Conservation (phyloP, 2,888 invertebrate genomes). For the Choreutis nemorana region DNA sequence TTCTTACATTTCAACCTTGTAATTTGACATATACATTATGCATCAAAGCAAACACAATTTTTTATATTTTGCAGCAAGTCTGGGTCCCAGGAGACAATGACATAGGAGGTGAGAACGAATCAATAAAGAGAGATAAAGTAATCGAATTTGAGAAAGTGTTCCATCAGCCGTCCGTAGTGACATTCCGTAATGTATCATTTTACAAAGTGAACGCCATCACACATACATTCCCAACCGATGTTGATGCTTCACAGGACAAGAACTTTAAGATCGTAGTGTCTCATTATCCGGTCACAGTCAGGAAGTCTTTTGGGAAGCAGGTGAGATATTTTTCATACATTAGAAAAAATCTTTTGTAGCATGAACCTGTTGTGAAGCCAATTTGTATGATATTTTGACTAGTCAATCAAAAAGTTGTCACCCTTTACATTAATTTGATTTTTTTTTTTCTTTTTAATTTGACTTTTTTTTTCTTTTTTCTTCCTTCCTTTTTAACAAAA, state of each 20-base stretch:
- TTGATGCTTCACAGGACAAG: slow-evolving; percentile 42
- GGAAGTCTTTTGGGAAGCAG: slow-evolving; percentile 40
- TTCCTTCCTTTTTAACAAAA: too few relatives aligned
- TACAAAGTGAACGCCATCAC: slow-evolving; percentile 79
- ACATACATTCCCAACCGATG: slow-evolving; percentile 65
- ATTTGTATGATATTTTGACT: not conserved
- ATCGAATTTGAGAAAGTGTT: slow-evolving; percentile 79
- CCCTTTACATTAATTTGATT: slow-evolving; percentile 1
- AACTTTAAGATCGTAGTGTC: slow-evolving; percentile 73
- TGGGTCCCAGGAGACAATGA: slow-evolving; percentile 97
- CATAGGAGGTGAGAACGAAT: slow-evolving; percentile 91
- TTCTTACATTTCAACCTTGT: slow-evolving; percentile 1
- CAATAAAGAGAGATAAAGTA: slow-evolving; percentile 73
- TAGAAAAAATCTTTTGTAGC: too few relatives aligned
- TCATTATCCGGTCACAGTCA: slow-evolving; percentile 71
- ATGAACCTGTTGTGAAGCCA: too few relatives aligned
- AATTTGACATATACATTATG: too few relatives aligned
- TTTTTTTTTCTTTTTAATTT: slow-evolving; percentile 2
- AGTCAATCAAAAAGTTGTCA: too few relatives aligned
- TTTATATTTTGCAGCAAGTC: slow-evolving; percentile 73
- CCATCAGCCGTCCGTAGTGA: slow-evolving; percentile 71
- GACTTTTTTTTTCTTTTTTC: slow-evolving; percentile 8
- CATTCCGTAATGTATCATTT: slow-evolving; percentile 70
- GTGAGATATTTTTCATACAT: slow-evolving; percentile 25
- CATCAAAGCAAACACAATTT: too few relatives aligned